Conservation (phyloP, 2,113 vertebrate species). For the Catharus minimus region DNA sequence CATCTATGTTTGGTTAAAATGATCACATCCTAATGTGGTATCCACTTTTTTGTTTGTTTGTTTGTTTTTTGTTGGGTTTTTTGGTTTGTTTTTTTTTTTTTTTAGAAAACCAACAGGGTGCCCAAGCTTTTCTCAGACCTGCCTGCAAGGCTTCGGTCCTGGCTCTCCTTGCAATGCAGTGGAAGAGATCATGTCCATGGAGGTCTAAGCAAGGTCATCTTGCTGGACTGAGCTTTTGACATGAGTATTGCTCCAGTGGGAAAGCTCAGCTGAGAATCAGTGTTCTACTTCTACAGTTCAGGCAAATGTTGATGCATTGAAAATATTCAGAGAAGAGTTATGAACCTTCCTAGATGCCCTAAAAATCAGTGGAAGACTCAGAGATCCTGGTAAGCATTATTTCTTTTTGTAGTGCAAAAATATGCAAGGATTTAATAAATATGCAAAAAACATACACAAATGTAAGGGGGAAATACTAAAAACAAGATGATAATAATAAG, state of each 20-base stretch:
- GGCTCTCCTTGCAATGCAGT: fast-evolving
- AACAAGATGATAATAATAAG: background rate
- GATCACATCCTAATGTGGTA: background rate
- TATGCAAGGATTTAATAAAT: background rate
- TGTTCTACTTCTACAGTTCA: background rate
- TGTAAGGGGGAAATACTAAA: background rate
- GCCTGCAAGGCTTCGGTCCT: fast-evolving
- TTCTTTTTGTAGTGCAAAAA: background rate
- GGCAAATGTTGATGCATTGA: background rate
- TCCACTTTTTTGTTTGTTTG: background rate
- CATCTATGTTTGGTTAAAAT: background rate
- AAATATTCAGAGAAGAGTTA: background rate
- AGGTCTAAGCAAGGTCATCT: background rate
- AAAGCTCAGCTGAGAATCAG: background rate
- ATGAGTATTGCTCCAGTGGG: background rate
- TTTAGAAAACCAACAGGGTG: background rate
- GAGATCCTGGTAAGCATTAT: background rate
- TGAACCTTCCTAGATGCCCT: background rate
- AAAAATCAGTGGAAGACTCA: background rate
- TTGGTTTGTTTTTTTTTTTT: background rate
- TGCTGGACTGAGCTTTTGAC: background rate
- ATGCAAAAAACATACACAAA: background rate
- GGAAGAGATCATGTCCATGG: background rate
- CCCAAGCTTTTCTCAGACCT: background rate
- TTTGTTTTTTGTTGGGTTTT: background rate